Evolutionary conservation across 2,797 vertebrate genomes (phyloP).

Genomic region (Pangasius macronema): DNA sequence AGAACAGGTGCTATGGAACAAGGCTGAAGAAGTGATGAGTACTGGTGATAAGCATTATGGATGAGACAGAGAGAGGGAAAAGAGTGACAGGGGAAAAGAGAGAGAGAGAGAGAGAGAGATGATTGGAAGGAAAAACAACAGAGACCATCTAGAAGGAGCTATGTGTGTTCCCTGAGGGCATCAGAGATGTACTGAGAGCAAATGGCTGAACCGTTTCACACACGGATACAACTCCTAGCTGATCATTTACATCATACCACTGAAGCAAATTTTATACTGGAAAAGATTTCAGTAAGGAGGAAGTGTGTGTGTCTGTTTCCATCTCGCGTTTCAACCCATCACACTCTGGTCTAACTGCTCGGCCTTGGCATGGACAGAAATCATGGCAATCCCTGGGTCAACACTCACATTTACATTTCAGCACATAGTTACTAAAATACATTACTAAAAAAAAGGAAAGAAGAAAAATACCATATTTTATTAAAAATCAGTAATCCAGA

Average conservation of each 20-base stretch:
- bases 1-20: constrained; percentile 58
- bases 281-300: not conserved
- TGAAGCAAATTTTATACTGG: not conserved
- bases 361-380: not conserved
- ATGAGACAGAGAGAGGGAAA: constrained; percentile 47
- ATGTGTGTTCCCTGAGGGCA: not conserved
- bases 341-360: not conserved
- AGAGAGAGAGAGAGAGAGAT: constrained; percentile 16
- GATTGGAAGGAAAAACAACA: not conserved
- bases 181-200: not conserved
- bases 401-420: not conserved
- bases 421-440: not conserved
- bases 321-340: not conserved
- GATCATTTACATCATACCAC: not conserved
- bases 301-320: not conserved
- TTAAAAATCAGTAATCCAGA: not conserved
- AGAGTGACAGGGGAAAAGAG: constrained; percentile 36
- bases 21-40: constrained; percentile 55
- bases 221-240: not conserved
- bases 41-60: constrained; percentile 55
- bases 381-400: not conserved
- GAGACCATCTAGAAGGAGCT: not conserved
- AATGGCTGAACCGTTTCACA: not conserved
- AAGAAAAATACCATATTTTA: not conserved
- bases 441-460: not conserved